Evolutionary conservation across 2,113 vertebrate species (phyloP).

Genomic region (Ammodytes marinus): DNA sequence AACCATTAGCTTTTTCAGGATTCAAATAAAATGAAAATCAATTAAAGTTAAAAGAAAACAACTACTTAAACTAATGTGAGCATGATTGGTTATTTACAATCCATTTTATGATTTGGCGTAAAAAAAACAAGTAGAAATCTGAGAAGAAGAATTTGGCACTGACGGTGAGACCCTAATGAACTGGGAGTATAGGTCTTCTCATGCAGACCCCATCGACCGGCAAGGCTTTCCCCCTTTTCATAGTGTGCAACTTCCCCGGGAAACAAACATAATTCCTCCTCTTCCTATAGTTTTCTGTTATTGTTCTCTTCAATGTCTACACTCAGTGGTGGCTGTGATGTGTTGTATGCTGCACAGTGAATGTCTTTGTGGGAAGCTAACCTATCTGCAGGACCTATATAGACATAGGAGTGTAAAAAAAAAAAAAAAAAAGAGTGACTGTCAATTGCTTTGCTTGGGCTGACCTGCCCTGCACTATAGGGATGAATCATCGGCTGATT

Average conservation of each 20-base stretch:
- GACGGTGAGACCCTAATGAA: constrained; percentile 39
- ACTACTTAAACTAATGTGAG: too few species aligned
- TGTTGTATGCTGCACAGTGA: constrained; percentile 17
- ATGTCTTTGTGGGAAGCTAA: constrained; percentile 24
- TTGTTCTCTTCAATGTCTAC: neutral
- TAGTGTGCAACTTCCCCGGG: constrained; percentile 1
- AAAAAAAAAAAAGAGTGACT: constrained; percentile 48
- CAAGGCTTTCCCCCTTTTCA: neutral
- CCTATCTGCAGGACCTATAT: constrained; percentile 51
- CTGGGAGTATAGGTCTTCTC: constrained; percentile 8
- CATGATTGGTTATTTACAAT: too few species aligned
- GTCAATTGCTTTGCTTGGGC: constrained; percentile 56
- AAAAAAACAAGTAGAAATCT: too few species aligned
- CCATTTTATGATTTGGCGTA: too few species aligned
- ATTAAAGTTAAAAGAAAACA: too few species aligned
- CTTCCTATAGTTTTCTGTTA: neutral
- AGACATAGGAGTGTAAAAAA: constrained; percentile 21
- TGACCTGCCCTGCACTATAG: constrained; percentile 32
- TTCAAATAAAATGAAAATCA: too few species aligned
- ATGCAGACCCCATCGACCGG: constrained; percentile 21
- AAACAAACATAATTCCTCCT: neutral
- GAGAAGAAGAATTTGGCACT: too few species aligned
- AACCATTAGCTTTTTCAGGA: too few species aligned
- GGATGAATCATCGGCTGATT: constrained; percentile 70
- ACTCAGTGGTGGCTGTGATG: neutral